A percentile compares a stretch with the other conserved stretches of the same genome.
phyloP scores from a whole-genome alignment of 2,797 vertebrate species.

The Choloepus didactylus region DNA sequence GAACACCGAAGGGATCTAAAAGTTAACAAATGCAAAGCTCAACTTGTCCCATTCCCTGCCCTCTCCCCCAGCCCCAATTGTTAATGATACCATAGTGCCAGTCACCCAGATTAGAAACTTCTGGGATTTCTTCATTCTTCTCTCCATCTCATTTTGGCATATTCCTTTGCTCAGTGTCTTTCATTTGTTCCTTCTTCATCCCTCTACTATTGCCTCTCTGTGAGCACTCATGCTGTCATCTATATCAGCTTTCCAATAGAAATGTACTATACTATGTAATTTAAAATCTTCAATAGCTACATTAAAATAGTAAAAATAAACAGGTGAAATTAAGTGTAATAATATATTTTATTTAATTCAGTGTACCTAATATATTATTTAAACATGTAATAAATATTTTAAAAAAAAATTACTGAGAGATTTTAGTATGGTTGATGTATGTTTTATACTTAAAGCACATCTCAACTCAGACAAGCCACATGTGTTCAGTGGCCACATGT shows the following conservation, averaged over 20 bases:
- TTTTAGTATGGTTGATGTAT: not conserved
- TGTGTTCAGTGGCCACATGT: not conserved
- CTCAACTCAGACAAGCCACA: not conserved
- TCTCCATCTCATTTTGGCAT: not conserved
- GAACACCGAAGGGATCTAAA: conserved; percentile 31
- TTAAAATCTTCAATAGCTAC: not conserved
- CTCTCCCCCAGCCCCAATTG: not conserved
- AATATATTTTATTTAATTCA: not conserved
- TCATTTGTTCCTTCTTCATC: not conserved
- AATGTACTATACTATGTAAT: not conserved
- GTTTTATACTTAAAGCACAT: not conserved
- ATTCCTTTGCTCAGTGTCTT: not conserved
- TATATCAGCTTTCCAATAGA: not conserved
- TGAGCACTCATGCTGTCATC: not conserved
- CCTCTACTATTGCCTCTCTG: not conserved
- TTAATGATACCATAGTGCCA: not conserved
- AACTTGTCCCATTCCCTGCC: not conserved
- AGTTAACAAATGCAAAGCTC: not conserved
- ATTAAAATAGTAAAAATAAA: conserved; percentile 28
- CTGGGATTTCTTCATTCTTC: not conserved
- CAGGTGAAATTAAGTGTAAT: conserved; percentile 29
- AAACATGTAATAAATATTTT: not conserved
- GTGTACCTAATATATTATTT: not conserved
- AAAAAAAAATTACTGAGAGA: conserved; percentile 1
- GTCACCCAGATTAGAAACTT: not conserved